These are phyloP conservation scores for Synergus umbraculus DNA, from an alignment of 2,888 invertebrate genomes.

Conservation along the genomic window DNA sequence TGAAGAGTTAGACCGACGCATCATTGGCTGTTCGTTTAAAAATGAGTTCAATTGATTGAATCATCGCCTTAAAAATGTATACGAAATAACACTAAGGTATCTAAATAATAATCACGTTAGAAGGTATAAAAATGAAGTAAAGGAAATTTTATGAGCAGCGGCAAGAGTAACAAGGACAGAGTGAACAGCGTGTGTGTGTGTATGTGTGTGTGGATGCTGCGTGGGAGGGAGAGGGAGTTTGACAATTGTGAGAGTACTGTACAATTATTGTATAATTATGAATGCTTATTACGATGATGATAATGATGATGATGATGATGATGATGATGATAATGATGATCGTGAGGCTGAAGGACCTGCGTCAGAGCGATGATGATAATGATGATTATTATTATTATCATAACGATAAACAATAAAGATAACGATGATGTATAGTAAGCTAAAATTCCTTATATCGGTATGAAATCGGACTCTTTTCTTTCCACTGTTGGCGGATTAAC, in stretches of 20 bases:
- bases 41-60: constrained; percentile 77
- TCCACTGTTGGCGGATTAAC: constrained; percentile 72
- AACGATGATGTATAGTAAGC: constrained; percentile 74
- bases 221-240: constrained; percentile 49
- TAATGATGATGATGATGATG: constrained; percentile 41
- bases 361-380: constrained; percentile 38
- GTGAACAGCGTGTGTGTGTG: constrained; percentile 48
- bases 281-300: constrained; percentile 53
- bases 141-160: constrained; percentile 75
- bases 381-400: constrained; percentile 64
- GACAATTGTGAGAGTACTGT: constrained; percentile 64
- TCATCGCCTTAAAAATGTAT: constrained; percentile 78
- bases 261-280: constrained; percentile 74
- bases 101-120: constrained; percentile 77
- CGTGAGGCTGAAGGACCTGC: constrained; percentile 16
- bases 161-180: constrained; percentile 60
- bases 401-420: constrained; percentile 67
- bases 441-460: constrained; percentile 76
- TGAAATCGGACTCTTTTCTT: constrained; percentile 75
- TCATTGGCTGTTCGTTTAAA: constrained; percentile 75
- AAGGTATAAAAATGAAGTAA: constrained; percentile 68
- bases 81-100: constrained; percentile 77
- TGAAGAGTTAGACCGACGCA: constrained; percentile 36
- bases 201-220: constrained; percentile 51
- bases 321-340: constrained; percentile 47